These are phyloP conservation scores for Dugesia japonica DNA, from an alignment of 2,888 invertebrate species.

Conservation along the genomic window DNA sequence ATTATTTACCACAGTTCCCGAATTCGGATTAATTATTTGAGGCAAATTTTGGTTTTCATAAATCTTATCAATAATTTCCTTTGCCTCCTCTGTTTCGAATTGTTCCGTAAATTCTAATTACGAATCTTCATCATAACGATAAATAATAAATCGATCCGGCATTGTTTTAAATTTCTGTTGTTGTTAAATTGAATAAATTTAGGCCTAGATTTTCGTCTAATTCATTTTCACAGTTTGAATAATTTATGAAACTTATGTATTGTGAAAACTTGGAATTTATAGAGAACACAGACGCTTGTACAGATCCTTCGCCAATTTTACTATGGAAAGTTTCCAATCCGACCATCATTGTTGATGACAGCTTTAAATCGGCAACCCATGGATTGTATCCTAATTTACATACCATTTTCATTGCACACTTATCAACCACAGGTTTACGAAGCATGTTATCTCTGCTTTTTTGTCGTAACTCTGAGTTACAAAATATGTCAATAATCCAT, in stretches of 20 bases:
- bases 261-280: conserved; percentile 57
- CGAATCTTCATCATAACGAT: conserved; percentile 82
- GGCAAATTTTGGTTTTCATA: neutral
- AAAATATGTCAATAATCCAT: neutral
- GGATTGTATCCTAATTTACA: conserved; percentile 10
- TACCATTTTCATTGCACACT: conserved; percentile 52
- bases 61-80: neutral
- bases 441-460: neutral
- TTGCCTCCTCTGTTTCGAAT: neutral
- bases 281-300: conserved; percentile 68
- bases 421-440: conserved; percentile 58
- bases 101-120: conserved; percentile 37
- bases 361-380: neutral
- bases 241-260: conserved; percentile 48
- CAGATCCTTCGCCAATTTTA: conserved; percentile 54
- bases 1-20: conserved; percentile 74
- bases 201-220: conserved; percentile 52
- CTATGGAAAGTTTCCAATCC: conserved; percentile 76
- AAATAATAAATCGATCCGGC: conserved; percentile 68
- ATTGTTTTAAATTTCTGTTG: conserved; percentile 52
- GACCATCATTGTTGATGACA: conserved; percentile 57
- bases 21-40: conserved; percentile 53
- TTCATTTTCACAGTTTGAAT: neutral
- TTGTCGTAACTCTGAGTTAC: neutral
- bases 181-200: conserved; percentile 37